Base-by-base conservation (phyloP, 2,113 vertebrate genomes). In the Oenanthe melanoleuca region DNA sequence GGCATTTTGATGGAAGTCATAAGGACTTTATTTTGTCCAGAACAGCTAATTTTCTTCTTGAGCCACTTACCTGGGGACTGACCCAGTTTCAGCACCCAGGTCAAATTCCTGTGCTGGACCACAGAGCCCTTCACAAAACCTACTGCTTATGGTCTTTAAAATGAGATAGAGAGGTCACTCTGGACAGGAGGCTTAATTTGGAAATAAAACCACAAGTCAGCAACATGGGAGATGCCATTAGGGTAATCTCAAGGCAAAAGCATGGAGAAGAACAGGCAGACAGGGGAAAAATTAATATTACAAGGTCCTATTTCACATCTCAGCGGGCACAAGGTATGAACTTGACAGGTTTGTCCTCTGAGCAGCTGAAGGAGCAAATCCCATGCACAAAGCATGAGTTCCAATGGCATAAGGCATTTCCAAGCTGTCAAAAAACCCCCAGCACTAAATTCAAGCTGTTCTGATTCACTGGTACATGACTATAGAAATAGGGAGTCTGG, bases 401-500 rank as follows among this genome's bases (percentile, higher is more conserved):
- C 82, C 89, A 83, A 73, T 0, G 2, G 55, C 89, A 86, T 7
- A 42, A 92, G 56, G 50, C 71, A 88, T 63, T 85, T 88, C 70
- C 83, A 84, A 93, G 86, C 83, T 89, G 84, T 93, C 53, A 74
- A 50, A 85, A 89, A 95, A 13, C 0, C 21, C 37, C n/a, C 53
- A 74, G 69, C 70, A 61, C 69, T 87, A 56, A 84, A 89, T 67
- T 73, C 94, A 93, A 88, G 95, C 85, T 96, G 92, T 88, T 93
- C 85, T 56, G 82, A 95, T 63, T 90, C 89, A 80, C 81, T 85
- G 63, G 92, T 93, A 94, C 75, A 67, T 18, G 67, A 82, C 80
- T 50, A 33, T 55, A 64, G 74, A 90, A 93, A 89, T 40, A 96
- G 63, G 4, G 22, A 89, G 95, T 96, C 96, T 95, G 93, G 95